These are phyloP conservation scores for Lanius collurio DNA, from an alignment of 2,113 vertebrate species.

Conservation along the genomic window DNA sequence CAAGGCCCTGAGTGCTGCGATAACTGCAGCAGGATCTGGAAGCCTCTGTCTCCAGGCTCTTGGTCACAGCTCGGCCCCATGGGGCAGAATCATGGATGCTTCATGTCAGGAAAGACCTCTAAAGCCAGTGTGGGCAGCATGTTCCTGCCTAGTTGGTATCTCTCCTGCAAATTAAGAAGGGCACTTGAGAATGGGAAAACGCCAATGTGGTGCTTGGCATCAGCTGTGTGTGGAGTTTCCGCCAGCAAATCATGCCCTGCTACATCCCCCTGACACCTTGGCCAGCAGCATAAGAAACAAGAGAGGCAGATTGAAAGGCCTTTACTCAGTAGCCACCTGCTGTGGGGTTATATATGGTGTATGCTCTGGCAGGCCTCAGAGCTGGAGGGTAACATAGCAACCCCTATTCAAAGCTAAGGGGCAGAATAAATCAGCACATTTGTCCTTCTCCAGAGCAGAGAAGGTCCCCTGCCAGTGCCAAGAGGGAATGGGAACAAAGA, in stretches of 20 bases:
- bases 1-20: not conserved
- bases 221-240: not conserved
- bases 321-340: constrained; percentile 66
- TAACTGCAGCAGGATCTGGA: not conserved
- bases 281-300: constrained; percentile 45
- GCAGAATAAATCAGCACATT: constrained; percentile 69
- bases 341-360: constrained; percentile 66
- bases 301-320: constrained; percentile 59
- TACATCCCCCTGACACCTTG: constrained; percentile 28
- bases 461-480: constrained; percentile 52
- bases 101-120: not conserved
- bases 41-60: not conserved
- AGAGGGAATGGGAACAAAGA: constrained; percentile 61
- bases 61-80: not conserved
- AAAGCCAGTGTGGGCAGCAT: not conserved
- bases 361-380: constrained; percentile 60
- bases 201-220: constrained; percentile 26
- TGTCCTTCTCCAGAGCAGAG: constrained; percentile 56
- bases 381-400: constrained; percentile 65
- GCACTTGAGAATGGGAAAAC: constrained; percentile 21
- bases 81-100: not conserved
- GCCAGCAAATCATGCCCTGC: constrained; percentile 35
- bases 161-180: constrained; percentile 21
- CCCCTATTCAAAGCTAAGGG: constrained; percentile 67
- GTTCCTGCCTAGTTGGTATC: not conserved